Percentiles rank a stretch among this genome's conserved stretches.
These are phyloP conservation scores for Hofmannophila pseudospretella DNA, from an alignment of 2,888 invertebrate genomes.

Conservation along the genomic window DNA sequence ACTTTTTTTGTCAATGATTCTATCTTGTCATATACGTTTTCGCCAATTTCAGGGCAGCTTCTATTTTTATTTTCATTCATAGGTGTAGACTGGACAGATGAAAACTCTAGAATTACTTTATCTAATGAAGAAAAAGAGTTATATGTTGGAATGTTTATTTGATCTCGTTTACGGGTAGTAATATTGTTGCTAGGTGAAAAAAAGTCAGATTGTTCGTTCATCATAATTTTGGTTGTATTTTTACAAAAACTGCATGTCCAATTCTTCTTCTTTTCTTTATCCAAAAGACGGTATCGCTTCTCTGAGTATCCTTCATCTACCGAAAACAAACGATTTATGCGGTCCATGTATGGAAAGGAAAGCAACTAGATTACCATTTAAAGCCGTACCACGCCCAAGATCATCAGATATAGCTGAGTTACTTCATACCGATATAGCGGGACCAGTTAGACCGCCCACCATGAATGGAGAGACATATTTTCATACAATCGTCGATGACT, in stretches of 20 bases:
- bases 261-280: too few relatives aligned
- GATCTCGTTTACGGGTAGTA: not conserved
- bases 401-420: constrained; percentile 14
- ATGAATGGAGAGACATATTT: constrained; percentile 13
- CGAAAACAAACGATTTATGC: constrained; percentile 8
- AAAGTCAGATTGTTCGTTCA: not conserved
- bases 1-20: not conserved
- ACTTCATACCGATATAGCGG: constrained; percentile 16
- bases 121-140: not conserved
- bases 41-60: not conserved
- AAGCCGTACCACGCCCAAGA: not conserved
- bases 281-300: too few relatives aligned
- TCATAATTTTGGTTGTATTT: too few relatives aligned
- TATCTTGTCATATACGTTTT: not conserved
- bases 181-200: not conserved
- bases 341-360: constrained; percentile 10
- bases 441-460: constrained; percentile 13
- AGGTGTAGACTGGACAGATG: not conserved
- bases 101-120: not conserved
- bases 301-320: too few relatives aligned
- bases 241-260: too few relatives aligned
- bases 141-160: not conserved
- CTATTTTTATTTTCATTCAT: not conserved
- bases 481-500: constrained; percentile 15
- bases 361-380: constrained; percentile 9